Conservation (phyloP, 64 coral and sea anemone species). For the Exaiptasia diaphana region DNA sequence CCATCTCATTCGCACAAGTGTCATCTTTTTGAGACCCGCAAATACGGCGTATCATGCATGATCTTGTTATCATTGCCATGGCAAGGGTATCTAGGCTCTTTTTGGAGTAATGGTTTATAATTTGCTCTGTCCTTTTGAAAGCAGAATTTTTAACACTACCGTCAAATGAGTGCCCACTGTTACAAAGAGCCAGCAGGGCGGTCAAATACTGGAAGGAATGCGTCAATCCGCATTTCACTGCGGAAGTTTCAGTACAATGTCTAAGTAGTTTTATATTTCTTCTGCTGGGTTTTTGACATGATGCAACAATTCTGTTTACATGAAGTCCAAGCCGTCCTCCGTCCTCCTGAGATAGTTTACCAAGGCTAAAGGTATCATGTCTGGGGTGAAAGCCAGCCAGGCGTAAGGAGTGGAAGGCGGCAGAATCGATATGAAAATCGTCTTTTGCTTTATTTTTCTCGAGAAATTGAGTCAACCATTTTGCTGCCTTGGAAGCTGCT, state of each 20-base stretch:
- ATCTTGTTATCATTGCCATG: neutral
- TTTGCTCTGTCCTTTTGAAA: no score
- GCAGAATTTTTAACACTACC: no score
- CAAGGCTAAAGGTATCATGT: no score
- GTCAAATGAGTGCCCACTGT: neutral
- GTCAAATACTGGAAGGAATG: neutral
- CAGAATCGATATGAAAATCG: neutral
- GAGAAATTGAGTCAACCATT: neutral
- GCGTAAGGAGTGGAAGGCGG: neutral
- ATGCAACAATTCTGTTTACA: no score
- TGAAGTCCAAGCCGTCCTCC: no score
- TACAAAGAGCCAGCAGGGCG: neutral
- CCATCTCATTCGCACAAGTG: no score
- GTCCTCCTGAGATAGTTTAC: no score
- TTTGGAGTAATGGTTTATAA: no score
- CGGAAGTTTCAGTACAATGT: no score
- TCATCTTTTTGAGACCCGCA: neutral
- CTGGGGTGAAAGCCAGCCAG: neutral
- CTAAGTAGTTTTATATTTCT: no score
- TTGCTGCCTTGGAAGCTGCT: neutral
- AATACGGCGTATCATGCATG: neutral
- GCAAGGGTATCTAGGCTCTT: slow-evolving; percentile 8
- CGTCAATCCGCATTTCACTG: no score
- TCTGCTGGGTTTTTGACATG: no score
- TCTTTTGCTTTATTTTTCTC: neutral